Evolutionary conservation across 2,797 vertebrate genomes (phyloP), one percentile per base, ranked within the genome.

Genomic region (Muscicapa striata): DNA sequence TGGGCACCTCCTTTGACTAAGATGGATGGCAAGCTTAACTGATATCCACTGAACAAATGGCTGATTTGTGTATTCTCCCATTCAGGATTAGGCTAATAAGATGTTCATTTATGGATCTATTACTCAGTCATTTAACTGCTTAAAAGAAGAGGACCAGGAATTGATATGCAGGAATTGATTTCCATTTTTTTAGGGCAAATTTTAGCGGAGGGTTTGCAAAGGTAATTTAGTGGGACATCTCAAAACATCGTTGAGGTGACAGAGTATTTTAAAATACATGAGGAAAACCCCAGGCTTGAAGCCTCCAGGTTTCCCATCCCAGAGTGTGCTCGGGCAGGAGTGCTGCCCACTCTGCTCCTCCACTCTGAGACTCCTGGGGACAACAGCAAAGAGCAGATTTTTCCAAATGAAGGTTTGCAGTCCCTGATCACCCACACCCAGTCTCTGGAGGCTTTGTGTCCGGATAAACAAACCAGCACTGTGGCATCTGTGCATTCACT

Each of bases 1-100:
- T 20, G 49, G 59, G 97, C 96, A 97, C 93, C 92, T 95, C 64
- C 55, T 90, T 66, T 95, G 98, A 98, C 98, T 97, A 97, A 98
- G 98, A 98, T 89, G 97, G 97, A 98, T 98, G 97, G 95, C 68
- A 72, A 96, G 95, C 94, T 96, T 97, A 96, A 97, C 73, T 80
- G 87, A 85, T 66, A 91, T 63, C 94, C 96, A 97, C 90, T 32
- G 83, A 96, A 95, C 95, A 97, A 97, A 94, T 96, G 93, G 96
- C 95, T 96, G 91, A 97, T 96, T 97, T 98, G 96, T 97, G 98
- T 98, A 96, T 97, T 97, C 96, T 94, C 96, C 97, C 97, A 93
- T 96, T 93, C 91, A 96, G 97, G 97, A 98, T 97, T 96, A 97
- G 96, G 95, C 97, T 98, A 98, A 98, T 98, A 98, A 98, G 97